Evolutionary conservation across 1,140 invertebrate genomes (phyloP).

Genomic region (Rhopalosiphum maidis): DNA sequence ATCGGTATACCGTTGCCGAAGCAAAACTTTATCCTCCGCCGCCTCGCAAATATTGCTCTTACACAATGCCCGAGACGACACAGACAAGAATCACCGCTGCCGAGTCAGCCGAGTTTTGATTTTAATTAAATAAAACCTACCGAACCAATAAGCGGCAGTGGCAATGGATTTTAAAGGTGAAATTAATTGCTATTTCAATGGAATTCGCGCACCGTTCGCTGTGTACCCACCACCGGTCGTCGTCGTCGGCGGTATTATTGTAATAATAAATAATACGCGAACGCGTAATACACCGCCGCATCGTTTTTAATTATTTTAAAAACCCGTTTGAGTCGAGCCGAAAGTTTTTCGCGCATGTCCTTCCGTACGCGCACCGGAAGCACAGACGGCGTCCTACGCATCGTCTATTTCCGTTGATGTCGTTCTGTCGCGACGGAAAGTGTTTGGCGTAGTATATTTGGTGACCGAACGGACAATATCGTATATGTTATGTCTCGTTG

Average conservation of each 20-base stretch:
- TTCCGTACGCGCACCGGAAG: neutral
- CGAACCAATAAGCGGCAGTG: slow-evolving; percentile 28
- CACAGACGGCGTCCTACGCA: neutral
- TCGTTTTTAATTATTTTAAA: slow-evolving; percentile 50
- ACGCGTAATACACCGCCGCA: neutral
- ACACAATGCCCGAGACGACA: slow-evolving; percentile 33
- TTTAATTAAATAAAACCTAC: slow-evolving; percentile 53
- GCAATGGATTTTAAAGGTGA: slow-evolving; percentile 36
- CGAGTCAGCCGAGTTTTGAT: slow-evolving; percentile 30
- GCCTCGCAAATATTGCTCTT: neutral
- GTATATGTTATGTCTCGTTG: neutral
- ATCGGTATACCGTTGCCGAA: neutral
- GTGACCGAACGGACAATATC: neutral
- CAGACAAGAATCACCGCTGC: neutral
- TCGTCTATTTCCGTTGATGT: neutral
- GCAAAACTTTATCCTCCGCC: slow-evolving; percentile 12
- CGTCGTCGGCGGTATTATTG: neutral
- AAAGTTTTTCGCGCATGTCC: slow-evolving; percentile 1
- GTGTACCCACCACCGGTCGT: no score
- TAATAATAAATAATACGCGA: slow-evolving; percentile 40
- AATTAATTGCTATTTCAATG: slow-evolving; percentile 49
- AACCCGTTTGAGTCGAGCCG: neutral
- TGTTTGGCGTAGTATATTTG: neutral
- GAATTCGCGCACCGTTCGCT: neutral
- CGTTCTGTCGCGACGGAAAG: neutral